These are phyloP conservation scores for Tetraodon nigroviridis DNA, from an alignment of 2,113 vertebrate species.

Conservation along the genomic window DNA sequence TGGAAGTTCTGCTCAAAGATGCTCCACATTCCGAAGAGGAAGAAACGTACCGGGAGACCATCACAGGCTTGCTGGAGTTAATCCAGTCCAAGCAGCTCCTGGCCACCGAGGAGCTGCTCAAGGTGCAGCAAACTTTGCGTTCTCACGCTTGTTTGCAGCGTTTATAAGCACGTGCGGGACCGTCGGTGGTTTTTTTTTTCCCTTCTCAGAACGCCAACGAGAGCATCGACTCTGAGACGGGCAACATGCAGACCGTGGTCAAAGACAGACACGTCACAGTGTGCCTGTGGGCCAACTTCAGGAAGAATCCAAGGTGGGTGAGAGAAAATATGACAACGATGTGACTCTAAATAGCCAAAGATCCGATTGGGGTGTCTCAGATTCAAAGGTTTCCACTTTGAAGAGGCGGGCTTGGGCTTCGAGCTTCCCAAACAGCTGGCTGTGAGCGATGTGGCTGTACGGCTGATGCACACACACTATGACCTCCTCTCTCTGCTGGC, in stretches of 20 bases:
- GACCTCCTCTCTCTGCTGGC: slow-evolving; percentile 79
- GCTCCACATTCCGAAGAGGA: slow-evolving; percentile 41
- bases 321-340: neutral
- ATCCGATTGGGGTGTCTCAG: no score
- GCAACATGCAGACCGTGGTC: slow-evolving; percentile 85
- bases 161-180: neutral
- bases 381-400: slow-evolving; percentile 74
- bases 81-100: slow-evolving; percentile 75
- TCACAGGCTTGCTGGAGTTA: slow-evolving; percentile 73
- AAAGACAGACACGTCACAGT: slow-evolving; percentile 76
- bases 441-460: slow-evolving; percentile 72
- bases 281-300: slow-evolving; percentile 91
- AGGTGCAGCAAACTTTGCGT: slow-evolving; percentile 58
- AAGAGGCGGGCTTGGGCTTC: slow-evolving; percentile 71
- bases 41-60: slow-evolving; percentile 67
- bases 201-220: slow-evolving; percentile 70
- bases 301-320: slow-evolving; percentile 81
- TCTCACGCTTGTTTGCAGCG: neutral
- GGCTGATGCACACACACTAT: slow-evolving; percentile 81
- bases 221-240: slow-evolving; percentile 79
- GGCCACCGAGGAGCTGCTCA: slow-evolving; percentile 79
- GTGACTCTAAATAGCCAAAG: no score
- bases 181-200: neutral
- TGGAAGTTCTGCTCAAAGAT: slow-evolving; percentile 77
- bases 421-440: slow-evolving; percentile 81